Base-by-base conservation (phyloP, 2,888 invertebrate species). In the Neuroscelio doddi region DNA sequence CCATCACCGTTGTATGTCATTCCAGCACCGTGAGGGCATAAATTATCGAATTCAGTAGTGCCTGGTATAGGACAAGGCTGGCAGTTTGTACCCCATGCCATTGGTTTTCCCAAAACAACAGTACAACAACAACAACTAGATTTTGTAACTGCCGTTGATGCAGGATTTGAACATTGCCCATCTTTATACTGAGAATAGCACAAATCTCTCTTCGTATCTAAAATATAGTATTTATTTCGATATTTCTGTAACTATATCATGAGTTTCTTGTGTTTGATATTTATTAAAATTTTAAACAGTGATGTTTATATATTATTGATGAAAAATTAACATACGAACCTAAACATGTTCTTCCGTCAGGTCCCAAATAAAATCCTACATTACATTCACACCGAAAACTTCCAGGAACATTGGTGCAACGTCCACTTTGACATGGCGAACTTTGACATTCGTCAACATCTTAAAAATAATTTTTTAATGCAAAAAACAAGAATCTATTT, bases 61-160 rank as follows among this genome's bases (percentile, higher is more conserved):
- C 90, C 91, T 1, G 88, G 88, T 73, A 88, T 85, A 0, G 95
- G 95, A 78, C 95, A 95, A 0, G 90, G 87, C 72, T 91, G 90
- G 80, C 94, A 95, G 3, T 89, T 89, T 1, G 89, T 91, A 1
- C 95, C 95, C 94, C 94, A 95, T 5, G 92, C 94, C 85, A 92
- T 87, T 7, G 89, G 87, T 70, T 91, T 88, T 0, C 91, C 92
- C 71, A 88, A 75, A 30, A 90, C 87, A 7, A 89, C 87, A 0
- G 89, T 89, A 72, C 92, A 92, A 80, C 95, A 95, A 79, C 95
- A 95, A 73, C 95, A 95, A 75, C 91, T 91, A 0, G 94, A 94
- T 78, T 92, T 91, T 0, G 94, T 93, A n/a, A 94, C 92, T 0
- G 93, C 90, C 7, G 89, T 89, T 1, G 89, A 87, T 0, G 93